Conservation (phyloP, 2,113 vertebrate species). For the Murina feae region DNA sequence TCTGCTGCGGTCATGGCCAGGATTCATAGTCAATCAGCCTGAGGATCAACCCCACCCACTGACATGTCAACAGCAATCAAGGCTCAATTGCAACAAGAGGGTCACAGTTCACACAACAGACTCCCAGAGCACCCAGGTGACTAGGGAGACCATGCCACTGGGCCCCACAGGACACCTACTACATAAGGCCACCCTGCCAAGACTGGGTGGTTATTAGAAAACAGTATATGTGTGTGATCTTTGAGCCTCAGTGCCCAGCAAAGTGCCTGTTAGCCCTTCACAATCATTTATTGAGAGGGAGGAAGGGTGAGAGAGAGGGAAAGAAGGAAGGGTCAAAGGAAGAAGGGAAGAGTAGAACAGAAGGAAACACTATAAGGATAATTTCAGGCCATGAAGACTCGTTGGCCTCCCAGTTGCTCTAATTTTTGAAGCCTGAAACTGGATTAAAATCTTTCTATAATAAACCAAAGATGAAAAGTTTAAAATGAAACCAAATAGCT, state of each 20-base stretch:
- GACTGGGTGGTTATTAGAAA: neutral
- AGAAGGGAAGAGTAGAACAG: neutral
- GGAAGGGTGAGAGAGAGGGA: neutral
- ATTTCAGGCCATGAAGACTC: neutral
- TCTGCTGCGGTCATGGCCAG: too few species aligned
- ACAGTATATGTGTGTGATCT: neutral
- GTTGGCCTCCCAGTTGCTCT: neutral
- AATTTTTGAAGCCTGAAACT: slow-evolving; percentile 22
- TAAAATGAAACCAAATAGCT: slow-evolving; percentile 40
- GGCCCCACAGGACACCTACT: neutral
- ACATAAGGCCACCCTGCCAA: neutral
- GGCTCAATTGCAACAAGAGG: neutral
- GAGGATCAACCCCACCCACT: neutral
- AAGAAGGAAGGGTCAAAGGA: neutral
- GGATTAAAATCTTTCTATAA: slow-evolving; percentile 20
- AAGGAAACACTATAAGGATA: neutral
- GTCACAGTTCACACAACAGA: neutral
- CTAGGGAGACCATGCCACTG: neutral
- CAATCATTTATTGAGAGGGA: neutral
- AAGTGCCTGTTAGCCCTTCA: neutral
- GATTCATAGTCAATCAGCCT: neutral
- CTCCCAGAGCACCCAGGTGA: neutral
- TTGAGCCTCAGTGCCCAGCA: neutral
- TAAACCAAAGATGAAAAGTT: slow-evolving; percentile 16
- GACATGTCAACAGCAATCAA: neutral